Conservation (phyloP, 1,140 invertebrate genomes). For the Telenomus remus region DNA sequence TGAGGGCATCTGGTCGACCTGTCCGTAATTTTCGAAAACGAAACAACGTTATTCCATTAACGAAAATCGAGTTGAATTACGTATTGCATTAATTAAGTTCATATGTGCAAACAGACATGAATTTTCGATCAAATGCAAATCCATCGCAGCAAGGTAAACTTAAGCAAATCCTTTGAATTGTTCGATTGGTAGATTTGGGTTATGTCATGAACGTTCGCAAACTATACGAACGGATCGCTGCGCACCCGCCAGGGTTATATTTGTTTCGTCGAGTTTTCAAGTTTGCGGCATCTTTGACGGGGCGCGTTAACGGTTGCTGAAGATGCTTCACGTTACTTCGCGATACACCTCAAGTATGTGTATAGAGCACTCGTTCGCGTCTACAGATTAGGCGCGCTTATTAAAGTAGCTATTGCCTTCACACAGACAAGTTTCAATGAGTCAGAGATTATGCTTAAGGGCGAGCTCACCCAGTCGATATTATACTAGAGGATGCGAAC, state of each 20-base stretch:
- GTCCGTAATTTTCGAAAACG: slow-evolving; percentile 51
- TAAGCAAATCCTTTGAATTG: slow-evolving; percentile 48
- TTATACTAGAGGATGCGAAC: slow-evolving; percentile 45
- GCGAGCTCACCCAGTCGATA: slow-evolving; percentile 45
- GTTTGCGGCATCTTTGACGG: slow-evolving; percentile 49
- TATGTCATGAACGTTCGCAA: slow-evolving; percentile 11
- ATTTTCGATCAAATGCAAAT: slow-evolving; percentile 43
- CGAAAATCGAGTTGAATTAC: slow-evolving; percentile 51
- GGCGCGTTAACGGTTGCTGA: slow-evolving; percentile 41
- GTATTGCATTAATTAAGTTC: slow-evolving; percentile 40
- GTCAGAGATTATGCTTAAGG: slow-evolving; percentile 65
- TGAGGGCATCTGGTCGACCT: slow-evolving; percentile 60
- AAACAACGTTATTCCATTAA: slow-evolving; percentile 69
- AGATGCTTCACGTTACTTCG: slow-evolving; percentile 22
- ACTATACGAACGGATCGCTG: slow-evolving; percentile 5
- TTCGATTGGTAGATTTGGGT: slow-evolving; percentile 35
- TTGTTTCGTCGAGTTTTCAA: slow-evolving; percentile 56
- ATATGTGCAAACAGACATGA: slow-evolving; percentile 24
- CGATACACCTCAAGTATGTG: slow-evolving; percentile 46
- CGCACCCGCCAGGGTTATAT: slow-evolving; percentile 13
- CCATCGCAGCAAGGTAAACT: slow-evolving; percentile 22
- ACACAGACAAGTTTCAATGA: slow-evolving; percentile 67
- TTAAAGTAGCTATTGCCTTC: slow-evolving; percentile 64
- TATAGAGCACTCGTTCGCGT: slow-evolving; percentile 55
- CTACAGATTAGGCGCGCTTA: slow-evolving; percentile 65